phyloP scores from a whole-genome alignment of 1,140 invertebrate genomes.

The Euura saliciscinereae region DNA sequence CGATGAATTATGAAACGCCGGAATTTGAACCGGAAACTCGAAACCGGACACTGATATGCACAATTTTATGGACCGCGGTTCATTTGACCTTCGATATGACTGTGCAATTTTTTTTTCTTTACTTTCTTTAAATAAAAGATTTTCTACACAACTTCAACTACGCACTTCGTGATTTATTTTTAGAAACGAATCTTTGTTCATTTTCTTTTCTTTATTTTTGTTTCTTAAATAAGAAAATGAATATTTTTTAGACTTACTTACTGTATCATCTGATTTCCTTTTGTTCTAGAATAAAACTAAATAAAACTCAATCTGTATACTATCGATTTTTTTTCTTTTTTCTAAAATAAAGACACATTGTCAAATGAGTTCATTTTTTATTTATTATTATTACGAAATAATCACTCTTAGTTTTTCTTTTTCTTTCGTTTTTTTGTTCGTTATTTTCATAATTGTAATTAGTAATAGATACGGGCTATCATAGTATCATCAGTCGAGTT shows the following conservation, averaged over 20 bases:
- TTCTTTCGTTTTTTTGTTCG: not conserved
- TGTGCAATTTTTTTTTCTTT: too few relatives aligned
- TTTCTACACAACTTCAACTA: too few relatives aligned
- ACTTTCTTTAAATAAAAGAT: too few relatives aligned
- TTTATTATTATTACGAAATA: not conserved
- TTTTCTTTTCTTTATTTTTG: not conserved
- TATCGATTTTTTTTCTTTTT: not conserved
- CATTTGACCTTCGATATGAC: too few relatives aligned
- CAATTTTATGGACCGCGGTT: too few relatives aligned
- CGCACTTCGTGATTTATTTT: too few relatives aligned
- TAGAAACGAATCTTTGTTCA: too few relatives aligned
- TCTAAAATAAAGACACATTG: not conserved
- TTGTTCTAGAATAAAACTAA: too few relatives aligned
- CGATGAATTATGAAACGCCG: not conserved
- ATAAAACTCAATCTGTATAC: too few relatives aligned
- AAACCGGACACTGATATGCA: not conserved
- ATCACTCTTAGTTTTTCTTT: not conserved
- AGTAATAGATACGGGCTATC: not conserved
- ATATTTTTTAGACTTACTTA: too few relatives aligned
- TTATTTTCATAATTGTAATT: not conserved
- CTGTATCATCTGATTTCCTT: too few relatives aligned
- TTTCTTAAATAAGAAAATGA: too few relatives aligned
- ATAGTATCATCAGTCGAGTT: not conserved
- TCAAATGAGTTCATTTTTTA: not conserved
- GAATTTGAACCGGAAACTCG: not conserved